Conservation (phyloP, 2,113 vertebrate genomes). For the Varanus komodoensis region DNA sequence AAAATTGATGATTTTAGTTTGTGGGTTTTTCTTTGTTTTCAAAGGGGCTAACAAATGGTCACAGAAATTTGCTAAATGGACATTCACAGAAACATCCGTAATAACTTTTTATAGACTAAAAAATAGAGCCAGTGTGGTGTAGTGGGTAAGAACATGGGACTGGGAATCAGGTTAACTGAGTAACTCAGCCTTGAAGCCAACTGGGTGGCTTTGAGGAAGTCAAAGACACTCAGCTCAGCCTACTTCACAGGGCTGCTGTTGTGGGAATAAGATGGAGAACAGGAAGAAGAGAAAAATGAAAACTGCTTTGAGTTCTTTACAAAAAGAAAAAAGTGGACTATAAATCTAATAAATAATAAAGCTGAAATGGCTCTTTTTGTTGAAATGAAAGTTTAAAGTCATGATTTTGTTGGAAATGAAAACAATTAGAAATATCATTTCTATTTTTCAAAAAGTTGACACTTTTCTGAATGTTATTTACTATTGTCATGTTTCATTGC, state of each 20-base stretch:
- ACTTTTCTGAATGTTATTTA: neutral
- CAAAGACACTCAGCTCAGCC: no score
- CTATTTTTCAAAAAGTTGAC: neutral
- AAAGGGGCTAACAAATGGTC: neutral
- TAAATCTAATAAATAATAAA: neutral
- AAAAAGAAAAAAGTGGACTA: no score
- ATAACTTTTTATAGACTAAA: neutral
- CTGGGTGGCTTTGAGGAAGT: no score
- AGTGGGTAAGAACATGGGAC: no score
- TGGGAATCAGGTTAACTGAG: no score
- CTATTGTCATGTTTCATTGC: neutral
- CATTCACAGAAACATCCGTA: neutral
- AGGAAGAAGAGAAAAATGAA: no score
- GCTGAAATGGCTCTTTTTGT: conserved; percentile 22
- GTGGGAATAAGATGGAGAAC: no score
- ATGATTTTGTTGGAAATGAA: neutral
- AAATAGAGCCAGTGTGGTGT: no score
- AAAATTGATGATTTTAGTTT: conserved; percentile 11
- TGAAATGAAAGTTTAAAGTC: neutral
- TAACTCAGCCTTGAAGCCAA: no score
- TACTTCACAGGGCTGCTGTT: no score
- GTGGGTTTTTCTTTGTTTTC: neutral
- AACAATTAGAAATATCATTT: neutral
- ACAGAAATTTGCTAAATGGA: conserved; percentile 28
- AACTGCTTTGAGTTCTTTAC: no score